Evolutionary conservation across 2,797 vertebrate genomes (phyloP).

Genomic region (Mormyrus hasselquistii): DNA sequence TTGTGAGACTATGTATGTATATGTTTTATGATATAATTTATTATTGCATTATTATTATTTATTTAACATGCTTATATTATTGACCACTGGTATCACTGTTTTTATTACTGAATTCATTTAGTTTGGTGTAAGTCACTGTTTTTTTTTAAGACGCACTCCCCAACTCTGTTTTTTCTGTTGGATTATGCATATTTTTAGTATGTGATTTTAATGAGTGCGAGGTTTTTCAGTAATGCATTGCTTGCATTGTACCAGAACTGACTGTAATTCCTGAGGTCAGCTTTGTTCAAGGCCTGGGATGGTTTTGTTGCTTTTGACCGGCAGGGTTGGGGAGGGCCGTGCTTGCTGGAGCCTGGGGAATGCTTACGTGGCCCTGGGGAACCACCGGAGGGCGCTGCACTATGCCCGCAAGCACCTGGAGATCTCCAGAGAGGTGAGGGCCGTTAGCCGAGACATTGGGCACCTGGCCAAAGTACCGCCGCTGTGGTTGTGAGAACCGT

Average conservation of each 20-base stretch:
- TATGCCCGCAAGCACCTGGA: constrained; percentile 86
- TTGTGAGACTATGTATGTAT: background rate
- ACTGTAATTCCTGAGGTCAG: background rate
- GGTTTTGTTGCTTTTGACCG: constrained; percentile 11
- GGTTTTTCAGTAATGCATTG: background rate
- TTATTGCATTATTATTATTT: background rate
- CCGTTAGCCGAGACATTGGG: background rate
- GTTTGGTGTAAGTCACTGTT: background rate
- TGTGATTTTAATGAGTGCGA: background rate
- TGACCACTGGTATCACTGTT: background rate
- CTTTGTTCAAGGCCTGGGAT: background rate
- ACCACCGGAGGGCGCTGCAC: constrained; percentile 81
- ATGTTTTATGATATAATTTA: background rate
- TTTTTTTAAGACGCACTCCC: background rate
- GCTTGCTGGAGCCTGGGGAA: constrained; percentile 97
- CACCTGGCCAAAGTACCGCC: background rate
- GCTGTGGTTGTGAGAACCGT: background rate
- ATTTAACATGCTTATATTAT: background rate
- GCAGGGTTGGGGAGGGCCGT: constrained; percentile 90
- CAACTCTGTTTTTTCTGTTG: background rate
- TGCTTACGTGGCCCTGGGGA: constrained; percentile 82
- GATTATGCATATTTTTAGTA: background rate
- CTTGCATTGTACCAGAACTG: background rate
- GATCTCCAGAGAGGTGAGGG: constrained; percentile 85
- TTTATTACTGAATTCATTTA: background rate